Conservation (phyloP, 1,140 invertebrate species). For the Drosophila ogumai region DNA sequence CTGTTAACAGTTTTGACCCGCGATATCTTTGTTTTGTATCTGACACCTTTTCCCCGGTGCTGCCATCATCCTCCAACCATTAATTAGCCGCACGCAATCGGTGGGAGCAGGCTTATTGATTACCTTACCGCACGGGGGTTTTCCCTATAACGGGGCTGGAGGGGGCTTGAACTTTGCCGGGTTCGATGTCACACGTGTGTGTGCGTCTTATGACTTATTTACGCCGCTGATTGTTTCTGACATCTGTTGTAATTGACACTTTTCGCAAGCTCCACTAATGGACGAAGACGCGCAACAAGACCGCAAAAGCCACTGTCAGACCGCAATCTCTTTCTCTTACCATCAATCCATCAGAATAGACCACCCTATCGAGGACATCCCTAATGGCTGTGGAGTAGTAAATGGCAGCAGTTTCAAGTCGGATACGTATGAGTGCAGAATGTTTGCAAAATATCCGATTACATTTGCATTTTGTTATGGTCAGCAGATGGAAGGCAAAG, state of each 20-base stretch:
- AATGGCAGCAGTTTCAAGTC: constrained; percentile 41
- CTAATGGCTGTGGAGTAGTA: constrained; percentile 40
- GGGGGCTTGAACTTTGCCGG: not conserved
- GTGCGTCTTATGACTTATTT: constrained; percentile 66
- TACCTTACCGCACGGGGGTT: constrained; percentile 15
- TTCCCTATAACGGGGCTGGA: not conserved
- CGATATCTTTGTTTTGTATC: constrained; percentile 58
- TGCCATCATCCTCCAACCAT: constrained; percentile 43
- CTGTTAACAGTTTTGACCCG: constrained; percentile 68
- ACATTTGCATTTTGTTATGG: constrained; percentile 57
- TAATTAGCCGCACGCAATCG: constrained; percentile 79
- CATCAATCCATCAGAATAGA: constrained; percentile 26
- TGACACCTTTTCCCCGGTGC: constrained; percentile 59
- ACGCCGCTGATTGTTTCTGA: constrained; percentile 74
- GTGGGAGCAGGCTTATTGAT: constrained; percentile 39
- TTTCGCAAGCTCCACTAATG: constrained; percentile 66
- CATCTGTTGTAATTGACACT: constrained; percentile 77
- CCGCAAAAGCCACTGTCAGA: constrained; percentile 54
- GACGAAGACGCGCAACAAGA: constrained; percentile 39
- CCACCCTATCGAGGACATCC: constrained; percentile 30
- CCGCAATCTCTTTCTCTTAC: constrained; percentile 30
- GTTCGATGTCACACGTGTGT: constrained; percentile 29
- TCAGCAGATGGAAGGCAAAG: not conserved
- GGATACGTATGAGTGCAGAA: constrained; percentile 21
- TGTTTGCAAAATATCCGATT: constrained; percentile 63